phyloP scores from a whole-genome alignment of 2,113 vertebrate genomes.

The Platysternon megacephalum region DNA sequence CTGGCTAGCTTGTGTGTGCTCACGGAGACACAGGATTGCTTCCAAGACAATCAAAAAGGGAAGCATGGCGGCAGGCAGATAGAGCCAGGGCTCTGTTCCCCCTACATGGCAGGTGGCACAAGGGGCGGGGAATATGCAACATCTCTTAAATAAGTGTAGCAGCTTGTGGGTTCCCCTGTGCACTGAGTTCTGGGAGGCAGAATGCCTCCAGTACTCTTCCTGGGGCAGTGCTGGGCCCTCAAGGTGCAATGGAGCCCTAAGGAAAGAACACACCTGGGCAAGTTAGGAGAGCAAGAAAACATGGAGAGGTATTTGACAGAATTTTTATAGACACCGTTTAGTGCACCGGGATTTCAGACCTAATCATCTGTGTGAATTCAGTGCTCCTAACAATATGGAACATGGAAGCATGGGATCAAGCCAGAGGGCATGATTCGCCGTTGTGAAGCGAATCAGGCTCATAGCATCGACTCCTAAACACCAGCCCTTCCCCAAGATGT shows the following conservation, averaged over 20 bases:
- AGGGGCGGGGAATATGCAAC: not conserved
- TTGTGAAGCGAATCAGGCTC: not conserved
- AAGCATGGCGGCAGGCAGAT: not conserved
- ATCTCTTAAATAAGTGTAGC: not conserved
- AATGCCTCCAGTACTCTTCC: not conserved
- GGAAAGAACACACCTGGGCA: not conserved
- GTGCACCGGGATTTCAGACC: not conserved
- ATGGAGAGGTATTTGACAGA: not conserved
- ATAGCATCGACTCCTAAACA: not conserved
- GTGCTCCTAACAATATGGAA: not conserved
- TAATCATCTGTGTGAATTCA: not conserved
- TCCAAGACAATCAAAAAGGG: not conserved
- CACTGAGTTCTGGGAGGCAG: not conserved
- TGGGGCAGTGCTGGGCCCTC: not conserved
- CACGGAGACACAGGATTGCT: not conserved
- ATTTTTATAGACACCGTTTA: not conserved
- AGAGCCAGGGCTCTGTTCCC: not conserved
- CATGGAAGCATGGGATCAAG: not conserved
- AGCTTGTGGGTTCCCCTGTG: not conserved
- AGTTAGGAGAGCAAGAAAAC: not conserved
- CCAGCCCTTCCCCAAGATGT: not conserved
- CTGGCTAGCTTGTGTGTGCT: not conserved
- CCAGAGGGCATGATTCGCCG: not conserved
- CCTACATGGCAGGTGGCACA: not conserved
- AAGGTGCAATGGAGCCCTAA: not conserved